These are phyloP conservation scores for Prionailurus viverrinus DNA, from an alignment of 2,113 vertebrate genomes.

Conservation along the genomic window DNA sequence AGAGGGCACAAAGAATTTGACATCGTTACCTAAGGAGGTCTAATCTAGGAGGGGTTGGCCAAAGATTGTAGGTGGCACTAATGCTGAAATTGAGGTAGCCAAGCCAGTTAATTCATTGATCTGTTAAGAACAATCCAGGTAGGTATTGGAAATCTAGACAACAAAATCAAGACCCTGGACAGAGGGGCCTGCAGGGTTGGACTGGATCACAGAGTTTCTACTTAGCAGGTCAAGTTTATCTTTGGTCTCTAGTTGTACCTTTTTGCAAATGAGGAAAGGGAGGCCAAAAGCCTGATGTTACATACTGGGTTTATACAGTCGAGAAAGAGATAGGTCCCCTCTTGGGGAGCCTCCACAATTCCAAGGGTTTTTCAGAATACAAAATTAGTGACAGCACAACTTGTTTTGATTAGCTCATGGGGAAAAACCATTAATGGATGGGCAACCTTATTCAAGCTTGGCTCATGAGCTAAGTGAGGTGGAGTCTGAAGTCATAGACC, in stretches of 20 bases:
- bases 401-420: neutral
- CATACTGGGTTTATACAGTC: neutral
- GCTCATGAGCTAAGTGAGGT: neutral
- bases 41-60: neutral
- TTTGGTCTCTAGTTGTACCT: neutral
- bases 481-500: neutral
- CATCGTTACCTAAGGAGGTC: neutral
- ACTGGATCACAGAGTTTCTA: neutral
- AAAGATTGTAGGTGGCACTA: neutral
- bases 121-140: neutral
- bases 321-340: neutral
- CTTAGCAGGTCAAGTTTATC: neutral
- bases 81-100: neutral
- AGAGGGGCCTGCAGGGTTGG: fast-evolving
- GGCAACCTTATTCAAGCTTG: neutral
- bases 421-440: neutral
- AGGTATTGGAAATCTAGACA: neutral
- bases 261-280: neutral
- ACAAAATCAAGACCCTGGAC: neutral
- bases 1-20: neutral
- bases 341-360: neutral
- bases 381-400: neutral
- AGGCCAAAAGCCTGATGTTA: neutral
- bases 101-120: conserved; percentile 2
- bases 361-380: neutral